Conservation (phyloP, 2,113 vertebrate genomes). For the Hydrolagus affinis region DNA sequence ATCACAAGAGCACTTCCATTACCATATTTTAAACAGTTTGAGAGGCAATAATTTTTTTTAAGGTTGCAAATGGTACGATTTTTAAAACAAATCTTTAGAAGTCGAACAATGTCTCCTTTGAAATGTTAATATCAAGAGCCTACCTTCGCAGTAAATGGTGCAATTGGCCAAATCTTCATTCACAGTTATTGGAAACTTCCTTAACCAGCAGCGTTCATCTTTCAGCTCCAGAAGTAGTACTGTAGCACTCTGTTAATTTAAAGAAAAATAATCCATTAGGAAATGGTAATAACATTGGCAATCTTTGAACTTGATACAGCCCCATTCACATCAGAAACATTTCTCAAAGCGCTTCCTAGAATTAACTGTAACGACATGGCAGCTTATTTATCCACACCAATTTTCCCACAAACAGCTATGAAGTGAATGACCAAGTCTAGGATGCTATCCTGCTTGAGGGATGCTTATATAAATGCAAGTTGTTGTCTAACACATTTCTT, state of each 20-base stretch:
- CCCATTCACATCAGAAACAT: too few species aligned
- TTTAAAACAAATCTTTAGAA: not conserved
- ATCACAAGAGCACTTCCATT: not conserved
- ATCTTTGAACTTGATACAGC: too few species aligned
- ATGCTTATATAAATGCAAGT: too few species aligned
- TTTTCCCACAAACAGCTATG: too few species aligned
- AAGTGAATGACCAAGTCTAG: too few species aligned
- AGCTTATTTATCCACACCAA: too few species aligned
- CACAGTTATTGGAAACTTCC: constrained; percentile 56
- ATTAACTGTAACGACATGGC: too few species aligned
- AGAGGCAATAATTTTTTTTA: not conserved
- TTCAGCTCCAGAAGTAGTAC: constrained; percentile 59
- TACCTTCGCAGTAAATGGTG: constrained; percentile 75
- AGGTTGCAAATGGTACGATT: not conserved
- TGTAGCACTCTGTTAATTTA: constrained; percentile 38
- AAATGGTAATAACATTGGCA: not conserved
- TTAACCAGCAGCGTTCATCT: constrained; percentile 74
- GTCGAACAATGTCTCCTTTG: not conserved
- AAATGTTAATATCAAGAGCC: constrained; percentile 23
- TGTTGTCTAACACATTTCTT: too few species aligned
- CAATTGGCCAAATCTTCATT: constrained; percentile 59
- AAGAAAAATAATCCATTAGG: constrained; percentile 40
- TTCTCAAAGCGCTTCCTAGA: too few species aligned
- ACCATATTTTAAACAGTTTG: not conserved
- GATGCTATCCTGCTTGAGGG: too few species aligned